Evolutionary conservation across 1,140 invertebrate genomes (phyloP), one percentile per base, ranked within the genome.

Genomic region (Callitettix versicolor): DNA sequence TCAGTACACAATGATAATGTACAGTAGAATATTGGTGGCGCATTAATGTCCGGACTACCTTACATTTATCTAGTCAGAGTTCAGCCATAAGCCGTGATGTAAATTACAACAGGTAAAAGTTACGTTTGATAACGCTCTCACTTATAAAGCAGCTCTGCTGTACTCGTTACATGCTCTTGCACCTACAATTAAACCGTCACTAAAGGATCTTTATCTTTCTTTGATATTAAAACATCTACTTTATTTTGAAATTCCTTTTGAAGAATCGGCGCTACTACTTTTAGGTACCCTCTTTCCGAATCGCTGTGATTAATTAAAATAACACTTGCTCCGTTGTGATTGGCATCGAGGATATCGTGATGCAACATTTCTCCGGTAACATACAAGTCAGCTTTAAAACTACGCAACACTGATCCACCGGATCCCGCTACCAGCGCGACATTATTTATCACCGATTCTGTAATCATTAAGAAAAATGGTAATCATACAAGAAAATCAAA

Each of bases 281-380:
- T 70, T 0, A 98, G 71, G 70, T 84, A 98, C 12, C 91, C 91
- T 54, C 95, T 75, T 71, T 98, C 95, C 2, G 91, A 91, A 69
- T 96, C 91, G n/a, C 85, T 90, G 71, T 98, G 95, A 68, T 96
- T 94, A 58, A 87, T 90, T 15, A 98, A 70, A 60, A 98, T 87
- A 0, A 98, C 92, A 54, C 79, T 78, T 17, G 76, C 78, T 1
- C 84, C 83, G 56, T 73, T 75, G 62, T 92, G 86, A 17, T 80
- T 78, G 1, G 85, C 87, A 64, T 97, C 88, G n/a, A 97, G 71
- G 0, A 97, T 68, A 52, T 96, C 93, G 67, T 98, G 95, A 72
- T 98, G 95, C 3, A 86, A 79, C 93, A 98, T 96, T 76, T 98
- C 95, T 15, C 95, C 81, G 5, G 93, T 96, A 2, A 98, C 67